Evolutionary conservation across 2,113 vertebrate species (phyloP).

Genomic region (Ondatra zibethicus): DNA sequence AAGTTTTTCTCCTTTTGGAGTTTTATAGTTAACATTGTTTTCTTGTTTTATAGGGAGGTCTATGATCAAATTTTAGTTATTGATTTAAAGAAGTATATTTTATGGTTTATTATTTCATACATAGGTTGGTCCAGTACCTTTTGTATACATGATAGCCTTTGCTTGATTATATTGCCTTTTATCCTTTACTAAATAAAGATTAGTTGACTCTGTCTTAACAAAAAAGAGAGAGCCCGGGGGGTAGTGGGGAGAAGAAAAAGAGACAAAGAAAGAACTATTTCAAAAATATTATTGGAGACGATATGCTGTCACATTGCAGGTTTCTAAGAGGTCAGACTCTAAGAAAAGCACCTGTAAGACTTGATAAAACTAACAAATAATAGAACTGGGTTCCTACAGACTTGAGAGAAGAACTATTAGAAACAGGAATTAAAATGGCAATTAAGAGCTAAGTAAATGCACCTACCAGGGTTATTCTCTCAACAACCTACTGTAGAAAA

Average conservation of each 20-base stretch:
- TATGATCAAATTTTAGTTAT: neutral
- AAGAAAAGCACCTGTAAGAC: neutral
- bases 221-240: no score
- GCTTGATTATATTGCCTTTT: neutral
- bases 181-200: neutral
- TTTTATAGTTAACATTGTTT: neutral
- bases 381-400: neutral
- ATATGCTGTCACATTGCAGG: neutral
- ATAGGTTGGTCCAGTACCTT: neutral
- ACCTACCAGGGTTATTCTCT: neutral
- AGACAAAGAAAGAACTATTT: neutral
- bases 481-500: neutral
- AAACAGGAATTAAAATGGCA: conserved; percentile 6
- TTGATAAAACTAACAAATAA: neutral
- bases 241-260: neutral
- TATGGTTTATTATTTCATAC: neutral
- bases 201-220: neutral
- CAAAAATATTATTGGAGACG: neutral
- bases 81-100: neutral
- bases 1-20: neutral
- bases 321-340: neutral
- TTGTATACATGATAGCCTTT: neutral
- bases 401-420: neutral
- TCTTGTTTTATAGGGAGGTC: neutral
- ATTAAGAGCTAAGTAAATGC: conserved; percentile 8